Evolutionary conservation across 2,113 vertebrate genomes (phyloP).

Genomic region (Bos taurus): DNA sequence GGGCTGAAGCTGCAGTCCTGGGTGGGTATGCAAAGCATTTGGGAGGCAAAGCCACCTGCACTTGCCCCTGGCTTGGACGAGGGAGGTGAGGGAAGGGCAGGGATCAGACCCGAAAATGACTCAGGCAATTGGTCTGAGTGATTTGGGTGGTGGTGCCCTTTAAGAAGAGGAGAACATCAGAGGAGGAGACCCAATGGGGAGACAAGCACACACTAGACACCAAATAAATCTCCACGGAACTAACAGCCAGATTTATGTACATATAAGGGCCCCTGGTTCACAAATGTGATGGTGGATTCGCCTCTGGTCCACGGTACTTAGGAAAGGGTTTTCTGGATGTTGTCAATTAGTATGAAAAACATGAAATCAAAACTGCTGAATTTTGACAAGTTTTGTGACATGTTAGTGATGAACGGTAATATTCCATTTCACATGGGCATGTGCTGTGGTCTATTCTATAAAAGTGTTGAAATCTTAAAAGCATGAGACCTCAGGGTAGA

Average conservation of each 20-base stretch:
- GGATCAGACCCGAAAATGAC: not conserved
- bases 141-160: not conserved
- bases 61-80: not conserved
- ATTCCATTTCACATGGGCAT: not conserved
- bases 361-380: not conserved
- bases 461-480: not conserved
- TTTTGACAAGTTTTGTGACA: not conserved
- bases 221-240: not conserved
- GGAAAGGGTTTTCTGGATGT: not conserved
- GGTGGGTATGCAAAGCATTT: fast-evolving
- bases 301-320: fast-evolving
- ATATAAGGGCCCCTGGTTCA: not conserved
- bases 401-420: not conserved
- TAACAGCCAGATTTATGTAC: too few species aligned
- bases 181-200: not conserved
- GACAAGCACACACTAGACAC: not conserved
- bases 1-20: not conserved
- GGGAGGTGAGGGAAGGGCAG: not conserved
- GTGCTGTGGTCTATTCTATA: not conserved
- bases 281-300: not conserved
- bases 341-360: not conserved
- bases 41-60: not conserved
- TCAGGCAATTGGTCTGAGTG: not conserved
- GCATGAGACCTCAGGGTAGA: not conserved
- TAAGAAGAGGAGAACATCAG: fast-evolving